Base-by-base conservation (phyloP, 2,797 vertebrate genomes). In the Hypotaenidia okinawae region DNA sequence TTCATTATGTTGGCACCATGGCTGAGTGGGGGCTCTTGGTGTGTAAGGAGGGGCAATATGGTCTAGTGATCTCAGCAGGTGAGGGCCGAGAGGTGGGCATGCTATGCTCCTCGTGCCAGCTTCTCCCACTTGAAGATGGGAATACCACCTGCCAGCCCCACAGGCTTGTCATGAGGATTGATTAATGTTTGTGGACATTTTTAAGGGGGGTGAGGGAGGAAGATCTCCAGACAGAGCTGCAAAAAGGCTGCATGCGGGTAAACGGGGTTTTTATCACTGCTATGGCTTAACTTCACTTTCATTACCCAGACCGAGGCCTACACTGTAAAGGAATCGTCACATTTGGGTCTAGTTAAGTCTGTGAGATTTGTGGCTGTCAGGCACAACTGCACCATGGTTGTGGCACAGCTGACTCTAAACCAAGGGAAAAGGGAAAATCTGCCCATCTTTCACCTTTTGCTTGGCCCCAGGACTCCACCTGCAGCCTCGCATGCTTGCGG, bases 111-210 rank as follows among this genome's bases (percentile, higher is more conserved):
- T 76, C 1, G 5, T 96, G 94, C 94, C 95, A 97, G 90, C 84
- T 72, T 80, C 83, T 74, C 83, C n/a, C 61, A 76, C 86, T 87
- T 37, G 4, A 75, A 66, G 84, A 85, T 16, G 61, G 78, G 89
- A 84, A 94, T 59, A 51, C 92, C 96, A 97, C 94, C 96, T 95
- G 95, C 93, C 88, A 95, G 84, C 78, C 92, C 89, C 88, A 93
- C 58, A 80, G 94, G 58, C 90, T 93, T 92, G 90, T 93, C 95
- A 59, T 3, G 52, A 84, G 73, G 87, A 58, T 87, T 96, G 91
- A 96, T 96, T 94, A 95, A 90, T 24, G 28, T 30, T 27, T 52
- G 75, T 5, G 83, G 93, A 51, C 90, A 47, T 74, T 83, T 97
- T 95, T 84, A 83, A 90, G 68, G 80, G 57, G 32, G 28, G 67